Base-by-base conservation (phyloP, 2,797 vertebrate genomes). In the Oophaga sylvatica region DNA sequence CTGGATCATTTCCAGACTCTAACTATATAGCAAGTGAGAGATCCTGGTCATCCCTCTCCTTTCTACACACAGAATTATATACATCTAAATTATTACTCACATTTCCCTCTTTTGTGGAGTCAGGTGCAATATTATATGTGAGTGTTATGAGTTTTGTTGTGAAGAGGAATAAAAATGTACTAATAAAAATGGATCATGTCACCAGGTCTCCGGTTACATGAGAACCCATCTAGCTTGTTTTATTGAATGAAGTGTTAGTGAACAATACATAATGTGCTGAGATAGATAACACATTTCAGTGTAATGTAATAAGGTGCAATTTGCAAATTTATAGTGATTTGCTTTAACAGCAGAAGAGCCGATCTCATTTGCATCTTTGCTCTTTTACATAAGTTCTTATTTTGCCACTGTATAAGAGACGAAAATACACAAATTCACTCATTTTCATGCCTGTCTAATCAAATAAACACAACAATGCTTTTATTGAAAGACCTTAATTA, bases 291-390 rank as follows among this genome's bases (percentile, higher is more conserved):
- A 75, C 56, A 11, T 62, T 62, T 75, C n/a, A 10, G 68, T 60
- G 57, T 75, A 60, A 75, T n/a, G 22, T 80, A 22, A 91, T 83
- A 9, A 70, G 45, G 13, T 53, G 80, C 26, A 67, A 81, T 82
- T 82, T 82, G 41, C 70, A 62, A 59, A 73, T 57, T 84, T 35
- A 84, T 45, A 62, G 26, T 75, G 57, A 84, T 62, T 60, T 84
- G 71, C 68, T 41, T 75, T 26, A 45, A 70, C 67, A 75, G 70
- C 57, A 75, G 45, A 56, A 82, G n/a, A 15, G 12, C 20, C 62
- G 45, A 16, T 83, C 67, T 62, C 31, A 62, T 75, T 84, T 84
- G 70, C 68, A 84, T 84, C 19, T 60, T 57, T 81, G 26, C 82
- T 81, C 56, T n/a, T 75, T 59, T 45, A 26, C 59, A 84, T 22